Percentiles rank a stretch among this genome's conserved stretches.
phyloP scores from a whole-genome alignment of 2,113 vertebrate genomes.

The Saccopteryx bilineata region DNA sequence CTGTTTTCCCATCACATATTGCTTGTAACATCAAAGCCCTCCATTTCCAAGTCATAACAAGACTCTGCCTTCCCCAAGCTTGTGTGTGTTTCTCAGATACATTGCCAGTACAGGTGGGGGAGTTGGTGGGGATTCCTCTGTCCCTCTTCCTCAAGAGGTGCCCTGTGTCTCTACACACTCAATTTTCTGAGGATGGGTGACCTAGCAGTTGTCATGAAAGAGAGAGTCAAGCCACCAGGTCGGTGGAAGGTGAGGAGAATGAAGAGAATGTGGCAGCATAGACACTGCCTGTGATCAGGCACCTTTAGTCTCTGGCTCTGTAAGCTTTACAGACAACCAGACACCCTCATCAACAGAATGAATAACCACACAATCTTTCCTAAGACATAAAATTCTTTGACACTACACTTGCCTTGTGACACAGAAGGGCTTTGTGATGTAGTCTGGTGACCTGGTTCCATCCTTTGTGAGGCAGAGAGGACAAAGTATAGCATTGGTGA shows the following conservation, averaged over 20 bases:
- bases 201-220: not conserved
- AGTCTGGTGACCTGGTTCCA: conserved; percentile 23
- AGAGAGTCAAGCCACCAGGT: not conserved
- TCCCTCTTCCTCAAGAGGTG: not conserved
- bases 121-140: not conserved
- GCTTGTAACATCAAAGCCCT: conserved; percentile 2
- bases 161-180: not conserved
- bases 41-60: not conserved
- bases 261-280: not conserved
- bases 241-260: not conserved
- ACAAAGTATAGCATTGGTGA: not conserved
- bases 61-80: not conserved
- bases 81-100: not conserved
- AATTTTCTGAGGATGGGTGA: not conserved
- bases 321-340: not conserved
- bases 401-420: not conserved
- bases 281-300: not conserved
- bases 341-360: not conserved
- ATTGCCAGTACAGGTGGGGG: not conserved
- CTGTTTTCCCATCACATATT: not conserved
- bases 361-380: not conserved
- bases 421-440: conserved; percentile 73
- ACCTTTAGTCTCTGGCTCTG: not conserved
- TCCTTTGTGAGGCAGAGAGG: conserved; percentile 36
- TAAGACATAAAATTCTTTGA: not conserved